Percentiles rank a stretch among this genome's conserved stretches.
Evolutionary conservation across 2,113 vertebrate genomes (phyloP).

Genomic region (Epinephelus lanceolatus): DNA sequence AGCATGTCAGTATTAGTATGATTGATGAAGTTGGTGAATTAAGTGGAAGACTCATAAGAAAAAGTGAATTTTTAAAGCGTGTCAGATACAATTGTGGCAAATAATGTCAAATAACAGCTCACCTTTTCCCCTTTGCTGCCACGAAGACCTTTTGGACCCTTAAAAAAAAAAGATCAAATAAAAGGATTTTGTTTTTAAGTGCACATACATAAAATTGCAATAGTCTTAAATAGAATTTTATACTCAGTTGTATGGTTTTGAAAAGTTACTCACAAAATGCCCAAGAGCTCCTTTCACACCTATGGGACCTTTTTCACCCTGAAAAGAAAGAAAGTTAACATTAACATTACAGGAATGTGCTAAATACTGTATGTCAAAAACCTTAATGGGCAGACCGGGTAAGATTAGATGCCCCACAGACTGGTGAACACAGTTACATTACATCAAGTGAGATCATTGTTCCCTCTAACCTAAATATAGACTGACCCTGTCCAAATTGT

Average conservation of each 20-base stretch:
- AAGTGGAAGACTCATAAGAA: not conserved
- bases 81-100: not conserved
- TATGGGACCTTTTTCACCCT: slow-evolving; percentile 87
- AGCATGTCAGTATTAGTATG: not conserved
- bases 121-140: slow-evolving; percentile 90
- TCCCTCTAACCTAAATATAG: not conserved
- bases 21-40: not conserved
- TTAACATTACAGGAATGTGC: not conserved
- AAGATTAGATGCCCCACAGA: not conserved
- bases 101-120: slow-evolving; percentile 20
- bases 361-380: not conserved
- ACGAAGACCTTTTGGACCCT: slow-evolving; percentile 87
- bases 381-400: not conserved
- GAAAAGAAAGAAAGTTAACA: slow-evolving; percentile 8
- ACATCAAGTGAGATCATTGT: not conserved
- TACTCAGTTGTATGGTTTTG: not conserved
- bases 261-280: slow-evolving; percentile 80
- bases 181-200: not conserved
- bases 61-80: not conserved
- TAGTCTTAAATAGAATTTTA: not conserved
- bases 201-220: not conserved
- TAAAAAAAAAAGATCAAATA: not conserved
- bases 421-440: not conserved
- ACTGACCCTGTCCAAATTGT: not conserved
- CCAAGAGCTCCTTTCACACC: slow-evolving; percentile 84